Conservation (phyloP, 2,888 invertebrate species). For the Griposia aprilina region DNA sequence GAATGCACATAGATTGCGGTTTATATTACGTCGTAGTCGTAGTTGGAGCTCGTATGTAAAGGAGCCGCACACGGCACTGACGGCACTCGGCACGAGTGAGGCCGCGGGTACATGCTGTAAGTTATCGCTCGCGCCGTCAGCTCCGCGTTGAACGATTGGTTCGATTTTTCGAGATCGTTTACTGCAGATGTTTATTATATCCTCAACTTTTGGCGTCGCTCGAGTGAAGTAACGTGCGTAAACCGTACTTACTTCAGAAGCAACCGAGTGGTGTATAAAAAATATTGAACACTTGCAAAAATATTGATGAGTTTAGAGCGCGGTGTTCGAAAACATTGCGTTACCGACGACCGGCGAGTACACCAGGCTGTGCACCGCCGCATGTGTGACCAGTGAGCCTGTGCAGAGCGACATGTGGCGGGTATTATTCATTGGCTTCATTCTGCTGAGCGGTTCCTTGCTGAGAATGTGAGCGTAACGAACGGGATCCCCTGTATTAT, state of each 20-base stretch:
- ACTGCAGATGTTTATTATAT: constrained; percentile 48
- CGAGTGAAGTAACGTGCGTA: constrained; percentile 7
- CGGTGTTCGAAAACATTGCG: constrained; percentile 31
- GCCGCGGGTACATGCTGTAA: neutral
- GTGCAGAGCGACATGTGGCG: constrained; percentile 32
- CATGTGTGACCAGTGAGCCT: neutral
- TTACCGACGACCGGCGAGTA: neutral
- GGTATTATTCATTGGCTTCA: constrained; percentile 13
- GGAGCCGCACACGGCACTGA: neutral
- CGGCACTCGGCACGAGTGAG: neutral
- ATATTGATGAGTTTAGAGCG: constrained; percentile 41
- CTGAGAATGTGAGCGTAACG: constrained; percentile 16
- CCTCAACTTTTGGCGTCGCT: constrained; percentile 20
- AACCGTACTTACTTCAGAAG: constrained; percentile 27
- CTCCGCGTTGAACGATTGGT: constrained; percentile 19
- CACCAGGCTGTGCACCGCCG: no score
- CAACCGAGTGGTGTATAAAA: constrained; percentile 29
- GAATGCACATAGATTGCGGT: constrained; percentile 33
- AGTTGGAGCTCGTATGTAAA: neutral
- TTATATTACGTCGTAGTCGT: constrained; percentile 10
- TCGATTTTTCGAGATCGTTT: constrained; percentile 8
- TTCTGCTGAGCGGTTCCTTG: constrained; percentile 17
- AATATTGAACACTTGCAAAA: constrained; percentile 57
- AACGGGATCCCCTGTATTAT: constrained; percentile 9
- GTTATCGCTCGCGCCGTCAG: constrained; percentile 19